Percentiles rank a stretch among this genome's conserved stretches.
These are phyloP conservation scores for Furnarius figulus DNA, from an alignment of 2,113 vertebrate genomes.

Conservation along the genomic window DNA sequence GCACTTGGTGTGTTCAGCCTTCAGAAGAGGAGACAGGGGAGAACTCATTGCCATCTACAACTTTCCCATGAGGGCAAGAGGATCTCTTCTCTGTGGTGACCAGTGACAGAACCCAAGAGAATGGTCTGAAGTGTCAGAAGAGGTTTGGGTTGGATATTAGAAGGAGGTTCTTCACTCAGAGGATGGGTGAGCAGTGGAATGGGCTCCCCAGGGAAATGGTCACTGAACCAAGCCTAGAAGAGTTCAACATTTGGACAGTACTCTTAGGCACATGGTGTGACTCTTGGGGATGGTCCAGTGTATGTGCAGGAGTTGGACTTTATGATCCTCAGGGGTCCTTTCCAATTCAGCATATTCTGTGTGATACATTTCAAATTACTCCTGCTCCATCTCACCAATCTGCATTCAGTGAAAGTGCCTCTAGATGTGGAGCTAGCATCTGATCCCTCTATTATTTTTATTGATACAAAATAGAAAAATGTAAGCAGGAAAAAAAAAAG, in stretches of 20 bases:
- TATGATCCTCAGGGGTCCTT: not conserved
- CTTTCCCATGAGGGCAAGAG: not conserved
- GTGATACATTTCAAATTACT: not conserved
- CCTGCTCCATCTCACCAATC: not conserved
- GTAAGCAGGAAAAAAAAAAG: not conserved
- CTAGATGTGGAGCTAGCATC: not conserved
- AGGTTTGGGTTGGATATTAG: not conserved
- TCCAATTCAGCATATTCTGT: not conserved
- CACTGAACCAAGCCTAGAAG: not conserved
- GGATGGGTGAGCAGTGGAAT: not conserved
- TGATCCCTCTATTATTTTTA: not conserved
- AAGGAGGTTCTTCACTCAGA: not conserved
- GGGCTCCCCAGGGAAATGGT: not conserved
- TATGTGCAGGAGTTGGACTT: not conserved
- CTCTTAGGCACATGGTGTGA: not conserved
- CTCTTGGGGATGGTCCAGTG: not conserved
- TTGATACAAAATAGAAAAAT: not conserved
- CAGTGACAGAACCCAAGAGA: not conserved
- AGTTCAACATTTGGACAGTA: not conserved
- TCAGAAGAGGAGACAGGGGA: not conserved
- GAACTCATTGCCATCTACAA: not conserved
- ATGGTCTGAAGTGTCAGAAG: not conserved
- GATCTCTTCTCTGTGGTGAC: not conserved
- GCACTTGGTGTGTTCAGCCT: not conserved
- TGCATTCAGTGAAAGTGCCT: not conserved